Evolutionary conservation across 2,888 invertebrate genomes (phyloP).

Genomic region (Ischnura elegans): DNA sequence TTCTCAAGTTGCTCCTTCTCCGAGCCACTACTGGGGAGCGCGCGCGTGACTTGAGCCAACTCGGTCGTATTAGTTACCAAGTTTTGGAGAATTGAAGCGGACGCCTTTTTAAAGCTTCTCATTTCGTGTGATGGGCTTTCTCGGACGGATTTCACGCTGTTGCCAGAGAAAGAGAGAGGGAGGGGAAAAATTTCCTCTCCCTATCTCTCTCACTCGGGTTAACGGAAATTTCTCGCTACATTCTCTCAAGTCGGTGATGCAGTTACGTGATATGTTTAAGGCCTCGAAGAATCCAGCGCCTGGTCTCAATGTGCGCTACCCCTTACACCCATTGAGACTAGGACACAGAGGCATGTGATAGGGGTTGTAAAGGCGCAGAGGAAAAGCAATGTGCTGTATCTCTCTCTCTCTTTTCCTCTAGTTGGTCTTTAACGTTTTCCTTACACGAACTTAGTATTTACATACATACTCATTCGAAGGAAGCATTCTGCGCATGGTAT

Average conservation of each 20-base stretch:
- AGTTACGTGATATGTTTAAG: neutral
- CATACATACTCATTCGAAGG: no score
- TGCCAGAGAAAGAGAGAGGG: neutral
- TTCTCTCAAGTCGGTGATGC: neutral
- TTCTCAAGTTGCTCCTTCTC: slow-evolving; percentile 1
- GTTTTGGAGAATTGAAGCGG: slow-evolving; percentile 51
- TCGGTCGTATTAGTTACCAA: slow-evolving; percentile 57
- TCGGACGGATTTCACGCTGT: neutral
- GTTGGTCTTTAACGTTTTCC: no score
- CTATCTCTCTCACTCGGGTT: neutral
- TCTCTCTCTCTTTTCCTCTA: no score
- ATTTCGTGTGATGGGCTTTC: neutral
- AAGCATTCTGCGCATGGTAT: no score
- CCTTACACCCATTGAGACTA: no score
- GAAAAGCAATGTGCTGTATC: no score
- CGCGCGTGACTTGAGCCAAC: slow-evolving; percentile 55
- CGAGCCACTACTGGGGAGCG: neutral
- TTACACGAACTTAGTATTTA: no score
- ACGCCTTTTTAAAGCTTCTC: slow-evolving; percentile 1
- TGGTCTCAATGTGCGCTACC: no score
- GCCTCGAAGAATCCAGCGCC: neutral
- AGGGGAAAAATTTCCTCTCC: no score
- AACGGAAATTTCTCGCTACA: neutral
- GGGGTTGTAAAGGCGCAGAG: no score
- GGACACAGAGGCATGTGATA: no score